Evolutionary conservation across 2,113 vertebrate species (phyloP), one percentile per base, ranked within the genome.

Genomic region (Ranitomeya variabilis): DNA sequence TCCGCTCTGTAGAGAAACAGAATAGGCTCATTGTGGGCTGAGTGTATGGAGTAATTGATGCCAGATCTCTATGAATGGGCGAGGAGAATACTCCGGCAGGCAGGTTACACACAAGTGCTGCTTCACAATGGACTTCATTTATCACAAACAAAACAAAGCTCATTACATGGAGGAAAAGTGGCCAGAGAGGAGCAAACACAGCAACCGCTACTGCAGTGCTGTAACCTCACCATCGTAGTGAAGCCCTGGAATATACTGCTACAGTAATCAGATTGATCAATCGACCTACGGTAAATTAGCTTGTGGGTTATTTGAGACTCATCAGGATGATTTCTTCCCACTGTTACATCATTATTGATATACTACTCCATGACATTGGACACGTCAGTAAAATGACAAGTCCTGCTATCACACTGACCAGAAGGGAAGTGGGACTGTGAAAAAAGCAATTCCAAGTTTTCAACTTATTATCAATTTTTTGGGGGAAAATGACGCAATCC

Each of bases 41-140:
- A 83, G 87, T 88, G 87, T 62, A 77, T 9, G 45, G 55, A 88
- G 80, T 83, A 83, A 88, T 83, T 88, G 80, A 88, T 83, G 69
- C 87, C 87, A 83, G 83, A 77, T 76, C 80, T 59, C 69, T 69
- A 71, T 83, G 55, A 88, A 77, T 66, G 77, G 87, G 57, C 66
- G 55, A 62, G 45, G 59, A 83, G 71, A 76, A 54, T 18, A 18
- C 55, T 62, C 59, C 67, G 37, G 55, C 78, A 73, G 80, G 55
- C 80, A 67, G 71, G 87, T 88, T 88, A 88, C 73, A 83, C 71
- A 83, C 55, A 77, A 74, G 71, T 77, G 69, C 57, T 18, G 19
- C 55, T 31, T 83, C 55, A 88, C 86, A 88, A 88, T 83, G 66
- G 52, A 74, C 54, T 74, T 88, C 26, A 88, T 88, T 88, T 88